Evolutionary conservation across 2,113 vertebrate species (phyloP).

Genomic region (Corythornis cristatus): DNA sequence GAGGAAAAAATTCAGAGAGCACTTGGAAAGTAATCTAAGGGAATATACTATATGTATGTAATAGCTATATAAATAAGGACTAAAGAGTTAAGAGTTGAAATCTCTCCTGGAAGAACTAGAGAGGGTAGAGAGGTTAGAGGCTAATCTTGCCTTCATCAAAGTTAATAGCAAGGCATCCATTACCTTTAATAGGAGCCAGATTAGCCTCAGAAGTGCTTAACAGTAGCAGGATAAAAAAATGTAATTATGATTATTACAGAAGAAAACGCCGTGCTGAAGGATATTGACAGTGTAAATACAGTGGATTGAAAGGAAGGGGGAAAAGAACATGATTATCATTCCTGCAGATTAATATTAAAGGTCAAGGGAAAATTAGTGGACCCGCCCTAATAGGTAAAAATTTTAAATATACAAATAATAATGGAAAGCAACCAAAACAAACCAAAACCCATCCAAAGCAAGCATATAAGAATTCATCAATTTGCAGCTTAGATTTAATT

Average conservation of each 20-base stretch:
- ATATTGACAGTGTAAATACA: background rate
- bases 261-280: background rate
- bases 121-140: background rate
- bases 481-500: background rate
- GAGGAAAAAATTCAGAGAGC: background rate
- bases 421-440: background rate
- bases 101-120: background rate
- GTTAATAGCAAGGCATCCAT: background rate
- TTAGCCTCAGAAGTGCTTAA: background rate
- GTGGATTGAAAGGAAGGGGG: background rate
- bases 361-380: background rate
- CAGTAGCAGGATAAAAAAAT: background rate
- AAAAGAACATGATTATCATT: background rate
- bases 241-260: background rate
- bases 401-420: background rate
- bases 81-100: background rate
- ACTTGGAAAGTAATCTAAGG: background rate
- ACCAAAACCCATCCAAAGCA: fast-evolving
- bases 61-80: background rate
- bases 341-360: background rate
- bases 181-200: background rate
- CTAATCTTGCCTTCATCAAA: background rate
- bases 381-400: background rate
- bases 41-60: background rate
- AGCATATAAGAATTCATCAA: background rate